Base-by-base conservation (phyloP, 1,140 invertebrate species). In the Ceratina calcarata region DNA sequence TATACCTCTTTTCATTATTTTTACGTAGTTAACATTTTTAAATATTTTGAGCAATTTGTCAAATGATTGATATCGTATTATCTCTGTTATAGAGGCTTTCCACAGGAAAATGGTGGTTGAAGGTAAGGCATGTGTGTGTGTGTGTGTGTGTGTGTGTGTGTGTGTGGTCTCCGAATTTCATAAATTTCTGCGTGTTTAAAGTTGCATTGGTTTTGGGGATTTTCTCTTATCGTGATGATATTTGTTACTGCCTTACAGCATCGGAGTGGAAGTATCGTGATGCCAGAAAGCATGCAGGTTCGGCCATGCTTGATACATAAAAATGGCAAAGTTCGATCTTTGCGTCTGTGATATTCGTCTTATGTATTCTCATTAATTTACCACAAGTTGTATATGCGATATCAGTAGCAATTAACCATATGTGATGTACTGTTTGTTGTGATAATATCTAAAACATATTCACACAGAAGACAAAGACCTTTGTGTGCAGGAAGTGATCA, bases 61-160 rank as follows among this genome's bases (percentile, higher is more conserved):
- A 57, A 57, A 53, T 32, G 45, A 74, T 68, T 82, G 45, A 82
- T 82, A 76, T 4, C 51, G 71, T 82, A 12, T 86, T 86, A 86
- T 84, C 83, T 86, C 76, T 86, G 84, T 94, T 94, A 88, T 95
- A 95, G 94, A 94, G 93, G 90, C 93, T 94, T 93, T 91, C 93
- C 88, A 91, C 92, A 88, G 94, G 94, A 89, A 95, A 94, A 90
- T 94, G 94, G 93, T 94, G 93, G 93, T 91, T 93, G 75, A 95
- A 95, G 94, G 94, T 95, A 95, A 94, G 89, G 88, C 88, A 89
- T 88, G n/a, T n/a, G n/a, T n/a, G n/a, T n/a, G n/a, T n/a, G n/a
- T n/a, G n/a, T n/a, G n/a, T n/a, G n/a, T n/a, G n/a, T n/a, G n/a
- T n/a, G n/a, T n/a, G n/a, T n/a, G n/a, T n/a, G n/a, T n/a, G n/a